Base-by-base conservation (phyloP, 2,888 invertebrate genomes). In the Doris montereyensis region DNA sequence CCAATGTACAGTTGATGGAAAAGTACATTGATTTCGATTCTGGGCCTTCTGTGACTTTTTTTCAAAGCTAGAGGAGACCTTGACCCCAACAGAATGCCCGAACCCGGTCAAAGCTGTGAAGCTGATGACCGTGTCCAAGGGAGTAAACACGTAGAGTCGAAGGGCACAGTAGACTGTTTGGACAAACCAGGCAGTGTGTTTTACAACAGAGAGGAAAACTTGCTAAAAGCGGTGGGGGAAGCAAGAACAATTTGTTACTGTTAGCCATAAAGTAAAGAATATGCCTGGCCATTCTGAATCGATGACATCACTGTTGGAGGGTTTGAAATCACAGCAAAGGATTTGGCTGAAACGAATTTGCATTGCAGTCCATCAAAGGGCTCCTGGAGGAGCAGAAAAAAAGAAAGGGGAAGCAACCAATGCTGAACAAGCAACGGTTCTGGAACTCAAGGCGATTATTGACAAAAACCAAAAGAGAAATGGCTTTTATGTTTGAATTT, bases 381-480 rank as follows among this genome's bases (percentile, higher is more conserved):
- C 67, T 67, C 8, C 67, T 67, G 67, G 28, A 28, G 24, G 67
- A 67, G 67, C 28, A 67, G 67, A n/a, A n/a, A 24, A 30, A 67
- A 26, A 30, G 28, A 17, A 67, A 2, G 28, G 67, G 10, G 67
- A 67, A 10, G 26, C 10, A 5, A 28, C 10, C n/a, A 24, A 30
- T 2, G 67, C 10, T 24, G 67, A 67, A 28, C 10, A 28, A 28
- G 28, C 8, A 3, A 24, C 28, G 28, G 24, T 67, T 67, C 8
- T 30, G 13, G 28, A 67, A n/a, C 67, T 67, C 5, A 24, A 28
- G 28, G 13, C 30, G 2, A 5, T 67, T 10, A 28, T 67, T 24
- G 67, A 67, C 13, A 26, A 67, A 26, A 28, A 67, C 5, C 67
- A 28, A 24, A 3, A n/a, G 24, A 30, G 30, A 26, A 67, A 67